phyloP scores from a whole-genome alignment of 1,140 invertebrate species.

The Drosophila watanabei region DNA sequence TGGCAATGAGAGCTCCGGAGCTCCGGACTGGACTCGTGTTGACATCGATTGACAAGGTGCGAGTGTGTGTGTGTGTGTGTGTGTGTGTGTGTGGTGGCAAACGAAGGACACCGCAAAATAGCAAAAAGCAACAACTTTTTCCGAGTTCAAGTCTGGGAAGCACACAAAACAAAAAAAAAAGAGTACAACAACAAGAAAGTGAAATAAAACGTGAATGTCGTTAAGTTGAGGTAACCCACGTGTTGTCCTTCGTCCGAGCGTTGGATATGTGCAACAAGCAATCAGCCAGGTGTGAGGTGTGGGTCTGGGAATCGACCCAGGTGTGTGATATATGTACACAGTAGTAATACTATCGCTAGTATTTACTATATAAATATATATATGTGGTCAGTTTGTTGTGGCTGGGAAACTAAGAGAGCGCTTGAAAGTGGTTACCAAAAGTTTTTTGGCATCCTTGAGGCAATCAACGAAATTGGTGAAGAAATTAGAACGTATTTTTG shows the following conservation, averaged over 20 bases:
- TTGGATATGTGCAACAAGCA: constrained; percentile 70
- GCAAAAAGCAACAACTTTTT: constrained; percentile 40
- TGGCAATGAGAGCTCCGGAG: constrained; percentile 51
- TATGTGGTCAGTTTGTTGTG: constrained; percentile 55
- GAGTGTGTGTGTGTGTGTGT: neutral
- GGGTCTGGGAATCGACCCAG: constrained; percentile 42
- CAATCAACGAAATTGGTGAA: constrained; percentile 25
- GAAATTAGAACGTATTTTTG: neutral
- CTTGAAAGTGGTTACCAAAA: neutral
- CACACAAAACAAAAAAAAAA: constrained; percentile 1
- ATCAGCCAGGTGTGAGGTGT: constrained; percentile 24
- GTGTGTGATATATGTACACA: constrained; percentile 17
- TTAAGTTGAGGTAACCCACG: constrained; percentile 58
- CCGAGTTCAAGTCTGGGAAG: constrained; percentile 34
- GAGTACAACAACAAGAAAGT: neutral
- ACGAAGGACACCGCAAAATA: constrained; percentile 34
- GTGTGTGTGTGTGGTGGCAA: neutral
- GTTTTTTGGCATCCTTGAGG: constrained; percentile 2
- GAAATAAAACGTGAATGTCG: constrained; percentile 55
- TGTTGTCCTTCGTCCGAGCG: constrained; percentile 65
- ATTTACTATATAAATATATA: constrained; percentile 2
- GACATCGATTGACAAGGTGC: constrained; percentile 74
- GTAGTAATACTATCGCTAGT: neutral
- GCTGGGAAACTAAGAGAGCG: constrained; percentile 23
- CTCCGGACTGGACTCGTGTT: constrained; percentile 53